Evolutionary conservation across 2,888 invertebrate genomes (phyloP).

Genomic region (Ormyrus pomaceus): DNA sequence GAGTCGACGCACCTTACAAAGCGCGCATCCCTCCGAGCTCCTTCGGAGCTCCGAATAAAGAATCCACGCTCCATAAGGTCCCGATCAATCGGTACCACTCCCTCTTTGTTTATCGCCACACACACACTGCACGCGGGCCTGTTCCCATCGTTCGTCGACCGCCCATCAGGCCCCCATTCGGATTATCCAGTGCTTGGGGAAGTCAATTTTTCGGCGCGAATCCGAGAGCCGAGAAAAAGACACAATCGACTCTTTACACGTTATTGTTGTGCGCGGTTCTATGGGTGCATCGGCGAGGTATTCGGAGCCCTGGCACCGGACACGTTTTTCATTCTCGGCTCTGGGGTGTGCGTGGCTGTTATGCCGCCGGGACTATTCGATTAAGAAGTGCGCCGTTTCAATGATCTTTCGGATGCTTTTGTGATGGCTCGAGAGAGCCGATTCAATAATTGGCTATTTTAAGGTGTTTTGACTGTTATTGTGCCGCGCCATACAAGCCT

Average conservation of each 20-base stretch:
- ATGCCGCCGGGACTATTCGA: background rate
- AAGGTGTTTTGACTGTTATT: background rate
- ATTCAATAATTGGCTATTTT: constrained; percentile 49
- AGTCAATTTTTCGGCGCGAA: constrained; percentile 54
- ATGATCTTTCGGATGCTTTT: constrained; percentile 43
- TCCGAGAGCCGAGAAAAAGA: constrained; percentile 8
- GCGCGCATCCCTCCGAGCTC: too few relatives aligned
- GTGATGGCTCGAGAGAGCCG: background rate
- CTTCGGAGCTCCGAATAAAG: constrained; percentile 4
- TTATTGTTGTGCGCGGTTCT: background rate
- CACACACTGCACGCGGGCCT: constrained; percentile 11
- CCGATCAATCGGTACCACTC: constrained; percentile 40
- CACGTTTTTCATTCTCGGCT: constrained; percentile 25
- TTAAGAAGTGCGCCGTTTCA: constrained; percentile 32
- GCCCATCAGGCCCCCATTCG: constrained; percentile 13
- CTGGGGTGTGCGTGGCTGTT: background rate
- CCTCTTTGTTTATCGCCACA: constrained; percentile 12
- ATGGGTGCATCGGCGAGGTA: background rate
- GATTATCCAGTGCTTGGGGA: constrained; percentile 42
- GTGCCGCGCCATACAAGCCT: background rate
- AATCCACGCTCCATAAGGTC: constrained; percentile 25
- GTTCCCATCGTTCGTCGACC: constrained; percentile 3
- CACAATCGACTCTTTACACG: constrained; percentile 18
- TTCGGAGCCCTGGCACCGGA: constrained; percentile 13
- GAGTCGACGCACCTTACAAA: background rate